Conservation (phyloP, 1,140 invertebrate genomes). For the Oncopodura yosiiana region DNA sequence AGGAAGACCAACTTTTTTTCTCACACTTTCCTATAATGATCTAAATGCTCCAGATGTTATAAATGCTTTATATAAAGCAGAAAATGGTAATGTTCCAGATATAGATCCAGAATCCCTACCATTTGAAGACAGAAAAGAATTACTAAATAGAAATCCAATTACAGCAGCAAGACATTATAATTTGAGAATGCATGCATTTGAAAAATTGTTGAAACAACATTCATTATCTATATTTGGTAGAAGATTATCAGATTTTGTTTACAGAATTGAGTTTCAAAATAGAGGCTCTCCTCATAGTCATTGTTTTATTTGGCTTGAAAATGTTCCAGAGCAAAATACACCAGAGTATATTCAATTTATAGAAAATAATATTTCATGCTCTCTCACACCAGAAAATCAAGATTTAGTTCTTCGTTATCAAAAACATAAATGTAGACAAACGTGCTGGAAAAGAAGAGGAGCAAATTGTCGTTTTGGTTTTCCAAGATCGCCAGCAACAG, state of each 20-base stretch:
- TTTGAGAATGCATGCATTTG: background rate
- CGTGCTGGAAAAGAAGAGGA: background rate
- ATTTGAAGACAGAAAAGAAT: background rate
- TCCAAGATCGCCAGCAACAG: slow-evolving; percentile 2
- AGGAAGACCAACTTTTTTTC: background rate
- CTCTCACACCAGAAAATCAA: background rate
- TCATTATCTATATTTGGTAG: too few species aligned
- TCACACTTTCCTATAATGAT: background rate
- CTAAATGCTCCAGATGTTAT: too few species aligned
- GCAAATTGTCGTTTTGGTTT: background rate
- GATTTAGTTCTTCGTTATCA: background rate
- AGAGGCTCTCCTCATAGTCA: slow-evolving; percentile 38
- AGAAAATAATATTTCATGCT: slow-evolving; percentile 4
- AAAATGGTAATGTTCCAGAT: background rate
- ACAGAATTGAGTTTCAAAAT: slow-evolving; percentile 37
- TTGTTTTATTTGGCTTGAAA: slow-evolving; percentile 34
- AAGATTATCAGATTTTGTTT: slow-evolving; percentile 30
- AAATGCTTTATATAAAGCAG: background rate
- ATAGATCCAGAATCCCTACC: background rate
- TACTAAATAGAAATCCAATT: background rate
- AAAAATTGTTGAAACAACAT: background rate
- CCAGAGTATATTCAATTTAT: background rate
- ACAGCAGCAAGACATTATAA: background rate
- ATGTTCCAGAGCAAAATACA: background rate
- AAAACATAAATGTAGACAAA: slow-evolving; percentile 3